Evolutionary conservation across 2,888 invertebrate genomes (phyloP), one percentile per base, ranked within the genome.

Genomic region (Tiliacea citrago): DNA sequence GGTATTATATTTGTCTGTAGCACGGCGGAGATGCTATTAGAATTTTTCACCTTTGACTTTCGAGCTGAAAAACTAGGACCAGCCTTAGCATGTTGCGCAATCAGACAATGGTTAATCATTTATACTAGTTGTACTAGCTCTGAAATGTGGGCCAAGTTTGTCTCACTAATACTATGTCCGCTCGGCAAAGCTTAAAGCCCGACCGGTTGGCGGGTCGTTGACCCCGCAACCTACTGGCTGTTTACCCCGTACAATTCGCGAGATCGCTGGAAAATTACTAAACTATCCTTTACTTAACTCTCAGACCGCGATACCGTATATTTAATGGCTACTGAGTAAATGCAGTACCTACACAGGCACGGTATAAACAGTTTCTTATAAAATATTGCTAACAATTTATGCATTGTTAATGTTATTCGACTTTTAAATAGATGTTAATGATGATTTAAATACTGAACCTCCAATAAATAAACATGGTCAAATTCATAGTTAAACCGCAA

Each of bases 61-160:
- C 6, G 21, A 42, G 21, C 24, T 57, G 1, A 51, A 69, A 60
- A 35, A 55, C 21, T 16, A 65, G 10, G 10, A 60, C 5, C 24
- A 49, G 35, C 42, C 39, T 57, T 10, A 68, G 24, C 29, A 60
- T 73, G 24, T 65, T 55, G 68, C 55, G 35, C 69, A 73, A 72
- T 58, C n/a, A 61, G 61, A 78, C 60, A 69, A 69, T 73, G 45
- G 61, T 61, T 62, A 63, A 68, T 79, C 67, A 79, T 86, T 81
- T 81, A 83, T 88, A 86, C 76, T 74, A 73, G 80, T 83, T 85
- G 86, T 87, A 89, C 88, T 90, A 88, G 86, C 89, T 91, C 85
- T 84, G 84, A 93, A 94, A 96, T 92, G 93, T 96, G 92, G 95
- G 96, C 94, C 95, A 96, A 95, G 95, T 95, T 95, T 93, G 95